Base-by-base conservation (phyloP, 2,888 invertebrate species). In the Sesia apiformis region DNA sequence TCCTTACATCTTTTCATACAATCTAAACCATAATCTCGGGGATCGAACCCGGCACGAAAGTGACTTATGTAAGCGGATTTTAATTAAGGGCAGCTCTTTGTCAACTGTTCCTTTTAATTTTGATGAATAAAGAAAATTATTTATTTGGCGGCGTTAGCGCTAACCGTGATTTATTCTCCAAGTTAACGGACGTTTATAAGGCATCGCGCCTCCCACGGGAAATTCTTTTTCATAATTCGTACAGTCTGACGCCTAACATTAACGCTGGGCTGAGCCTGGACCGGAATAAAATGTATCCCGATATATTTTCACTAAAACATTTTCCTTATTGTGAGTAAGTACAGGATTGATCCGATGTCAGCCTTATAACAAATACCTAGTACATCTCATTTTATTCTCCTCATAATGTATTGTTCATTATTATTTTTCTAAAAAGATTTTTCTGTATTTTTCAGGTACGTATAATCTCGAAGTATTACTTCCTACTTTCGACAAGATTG, bases 91-190 rank as follows among this genome's bases (percentile, higher is more conserved):
- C 64, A 74, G 64, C 74, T 75, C 83, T 88, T 89, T 87, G 85
- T 87, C 87, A 85, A 84, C 84, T 81, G 82, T 72, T 81, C 81
- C 78, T 84, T 83, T 83, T 87, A 86, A 86, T 87, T 87, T 86
- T 86, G 85, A 89, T 84, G 85, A 86, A 85, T 87, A 85, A 84
- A 86, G 87, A 81, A 85, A 84, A 87, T 86, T 82, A 86, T 86
- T 86, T 85, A 85, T 86, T 83, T 83, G 80, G 77, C 79, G 74
- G 76, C 78, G 81, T 79, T 81, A 74, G 81, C 81, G 76, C 74
- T 84, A 72, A 76, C 76, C 66, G 76, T 86, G 84, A 85, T 87
- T 89, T 84, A 87, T 85, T 78, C 72, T 66, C 70, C 63, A 74
- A 81, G 75, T 79, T 79, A 70, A 80, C 71, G 68, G 76, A 76